phyloP scores from a whole-genome alignment of 1,140 invertebrate species.

The Lithobius niger region DNA sequence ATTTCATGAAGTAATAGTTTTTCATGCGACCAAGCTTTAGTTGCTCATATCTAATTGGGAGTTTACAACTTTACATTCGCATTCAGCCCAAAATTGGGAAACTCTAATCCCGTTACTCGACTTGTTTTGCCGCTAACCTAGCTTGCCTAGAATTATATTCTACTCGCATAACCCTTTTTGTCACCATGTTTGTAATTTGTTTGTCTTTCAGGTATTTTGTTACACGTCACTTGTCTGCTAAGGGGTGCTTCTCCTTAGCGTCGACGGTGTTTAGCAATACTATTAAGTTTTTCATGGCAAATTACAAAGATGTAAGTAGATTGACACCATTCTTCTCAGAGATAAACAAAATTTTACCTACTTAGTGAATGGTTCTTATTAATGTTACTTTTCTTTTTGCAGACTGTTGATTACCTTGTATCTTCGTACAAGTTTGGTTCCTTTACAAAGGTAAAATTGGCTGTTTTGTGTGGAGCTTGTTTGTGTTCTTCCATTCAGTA shows the following conservation, averaged over 20 bases:
- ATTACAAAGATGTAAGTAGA: conserved; percentile 62
- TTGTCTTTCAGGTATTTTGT: conserved; percentile 52
- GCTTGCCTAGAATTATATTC: no score
- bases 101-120: no score
- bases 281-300: conserved; percentile 70
- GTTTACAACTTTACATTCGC: no score
- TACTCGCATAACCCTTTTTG: no score
- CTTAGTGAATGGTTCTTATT: conserved; percentile 11
- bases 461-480: not conserved
- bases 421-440: conserved; percentile 87
- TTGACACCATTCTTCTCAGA: conserved; percentile 15
- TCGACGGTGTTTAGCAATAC: conserved; percentile 49
- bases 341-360: conserved; percentile 4
- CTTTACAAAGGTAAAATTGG: conserved; percentile 58
- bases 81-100: no score
- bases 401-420: conserved; percentile 82
- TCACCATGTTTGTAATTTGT: not conserved
- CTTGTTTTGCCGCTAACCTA: no score
- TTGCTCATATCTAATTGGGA: no score
- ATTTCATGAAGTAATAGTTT: no score
- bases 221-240: conserved; percentile 50
- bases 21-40: no score
- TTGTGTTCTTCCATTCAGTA: not conserved
- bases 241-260: conserved; percentile 50
- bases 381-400: conserved; percentile 26